These are phyloP conservation scores for Fulica atra DNA, from an alignment of 2,113 vertebrate genomes.

Conservation along the genomic window DNA sequence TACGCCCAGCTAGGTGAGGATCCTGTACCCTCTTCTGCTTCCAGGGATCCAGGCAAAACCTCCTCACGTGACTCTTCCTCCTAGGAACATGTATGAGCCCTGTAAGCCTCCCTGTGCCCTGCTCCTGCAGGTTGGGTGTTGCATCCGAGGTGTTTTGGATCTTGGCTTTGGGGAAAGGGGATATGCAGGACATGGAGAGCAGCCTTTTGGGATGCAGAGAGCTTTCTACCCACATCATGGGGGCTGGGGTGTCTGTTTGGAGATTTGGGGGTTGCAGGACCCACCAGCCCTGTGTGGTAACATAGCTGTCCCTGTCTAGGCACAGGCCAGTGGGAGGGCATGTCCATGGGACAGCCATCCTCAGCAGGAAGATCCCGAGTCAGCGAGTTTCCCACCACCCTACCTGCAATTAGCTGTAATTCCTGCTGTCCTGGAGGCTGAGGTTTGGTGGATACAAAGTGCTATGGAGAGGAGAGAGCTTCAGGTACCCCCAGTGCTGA, in stretches of 20 bases:
- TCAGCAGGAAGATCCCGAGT: neutral
- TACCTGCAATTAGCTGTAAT: neutral
- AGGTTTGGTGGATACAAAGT: neutral
- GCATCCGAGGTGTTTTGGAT: neutral
- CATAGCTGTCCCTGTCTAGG: accelerated
- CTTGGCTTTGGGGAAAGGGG: neutral
- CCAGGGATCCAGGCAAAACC: neutral
- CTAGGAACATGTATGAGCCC: neutral
- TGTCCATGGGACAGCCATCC: neutral
- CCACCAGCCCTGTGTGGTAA: neutral
- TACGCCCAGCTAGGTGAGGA: neutral
- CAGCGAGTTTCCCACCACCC: neutral
- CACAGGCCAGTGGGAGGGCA: neutral
- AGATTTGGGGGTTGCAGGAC: neutral
- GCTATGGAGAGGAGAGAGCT: neutral
- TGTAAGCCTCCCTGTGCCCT: accelerated
- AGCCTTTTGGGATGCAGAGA: neutral
- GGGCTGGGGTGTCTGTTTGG: neutral
- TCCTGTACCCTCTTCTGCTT: neutral
- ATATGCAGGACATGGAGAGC: accelerated
- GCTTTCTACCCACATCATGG: neutral
- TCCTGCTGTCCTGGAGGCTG: neutral
- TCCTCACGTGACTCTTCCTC: accelerated
- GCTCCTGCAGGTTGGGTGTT: accelerated
- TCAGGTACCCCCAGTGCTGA: neutral